Evolutionary conservation across 2,888 invertebrate species (phyloP).

Genomic region (Tuberolachnus salignus): DNA sequence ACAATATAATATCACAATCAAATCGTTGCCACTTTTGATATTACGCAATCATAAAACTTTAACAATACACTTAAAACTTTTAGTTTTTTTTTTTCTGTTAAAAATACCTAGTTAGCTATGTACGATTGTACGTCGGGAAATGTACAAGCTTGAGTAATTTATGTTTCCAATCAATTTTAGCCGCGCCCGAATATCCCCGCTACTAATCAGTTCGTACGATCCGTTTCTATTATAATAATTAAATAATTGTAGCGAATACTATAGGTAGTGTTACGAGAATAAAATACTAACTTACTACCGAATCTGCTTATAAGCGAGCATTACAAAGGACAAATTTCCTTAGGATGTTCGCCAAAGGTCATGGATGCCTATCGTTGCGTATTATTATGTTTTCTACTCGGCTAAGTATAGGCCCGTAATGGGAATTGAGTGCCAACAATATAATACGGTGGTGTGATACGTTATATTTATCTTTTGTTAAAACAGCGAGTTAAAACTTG

Average conservation of each 20-base stretch:
- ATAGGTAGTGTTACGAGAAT: neutral
- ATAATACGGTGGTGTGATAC: no score
- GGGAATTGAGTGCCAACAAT: no score
- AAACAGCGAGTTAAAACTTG: no score
- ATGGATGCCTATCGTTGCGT: no score
- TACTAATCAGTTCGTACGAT: neutral
- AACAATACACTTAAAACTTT: neutral
- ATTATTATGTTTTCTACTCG: no score
- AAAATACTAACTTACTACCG: neutral
- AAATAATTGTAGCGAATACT: neutral
- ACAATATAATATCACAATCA: no score
- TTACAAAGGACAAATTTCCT: neutral
- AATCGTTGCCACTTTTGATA: neutral
- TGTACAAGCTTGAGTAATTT: neutral
- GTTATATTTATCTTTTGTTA: no score
- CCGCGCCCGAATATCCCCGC: neutral
- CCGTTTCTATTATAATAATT: neutral
- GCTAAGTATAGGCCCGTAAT: no score
- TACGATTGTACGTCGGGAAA: neutral
- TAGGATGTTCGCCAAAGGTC: no score
- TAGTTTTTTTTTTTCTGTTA: no score
- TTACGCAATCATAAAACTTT: neutral
- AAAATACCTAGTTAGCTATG: neutral
- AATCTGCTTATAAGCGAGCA: no score
- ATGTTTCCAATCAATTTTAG: slow-evolving; percentile 5